Evolutionary conservation across 2,797 vertebrate genomes (phyloP).

Genomic region (Scarus forsteni): DNA sequence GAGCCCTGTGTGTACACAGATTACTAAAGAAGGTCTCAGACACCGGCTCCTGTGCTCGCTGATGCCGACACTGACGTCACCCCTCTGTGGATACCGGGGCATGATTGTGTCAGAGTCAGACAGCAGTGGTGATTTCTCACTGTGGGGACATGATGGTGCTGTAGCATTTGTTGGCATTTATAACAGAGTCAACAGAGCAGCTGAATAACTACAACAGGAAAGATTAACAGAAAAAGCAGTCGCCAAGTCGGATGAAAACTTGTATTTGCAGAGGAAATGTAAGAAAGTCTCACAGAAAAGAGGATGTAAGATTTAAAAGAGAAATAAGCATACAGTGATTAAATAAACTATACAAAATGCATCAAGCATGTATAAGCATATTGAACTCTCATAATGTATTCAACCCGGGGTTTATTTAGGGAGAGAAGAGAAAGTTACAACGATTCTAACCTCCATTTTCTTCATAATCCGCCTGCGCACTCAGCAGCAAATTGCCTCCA

Average conservation of each 20-base stretch:
- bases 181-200: no score
- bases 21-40: conserved; percentile 78
- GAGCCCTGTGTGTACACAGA: conserved; percentile 73
- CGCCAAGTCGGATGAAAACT: no score
- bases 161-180: conserved; percentile 53
- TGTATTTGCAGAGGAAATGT: not conserved
- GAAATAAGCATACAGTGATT: conserved; percentile 14
- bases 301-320: not conserved
- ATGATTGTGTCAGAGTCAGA: conserved; percentile 87
- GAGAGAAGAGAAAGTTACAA: no score
- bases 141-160: conserved; percentile 53
- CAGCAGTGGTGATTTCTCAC: conserved; percentile 85
- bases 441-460: no score
- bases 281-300: conserved; percentile 1
- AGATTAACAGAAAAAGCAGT: no score
- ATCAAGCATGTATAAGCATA: conserved; percentile 46
- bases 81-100: conserved; percentile 84
- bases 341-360: conserved; percentile 35
- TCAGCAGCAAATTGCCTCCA: no score
- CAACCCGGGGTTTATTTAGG: no score
- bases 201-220: no score
- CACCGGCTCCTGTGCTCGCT: conserved; percentile 82
- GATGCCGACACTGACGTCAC: conserved; percentile 86
- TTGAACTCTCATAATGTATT: conserved; percentile 37
- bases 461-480: no score